A percentile compares a stretch with the other conserved stretches of the same genome.
Conservation (phyloP, 92 coral and sea anemone genomes). For the Parazoanthus swiftii region DNA sequence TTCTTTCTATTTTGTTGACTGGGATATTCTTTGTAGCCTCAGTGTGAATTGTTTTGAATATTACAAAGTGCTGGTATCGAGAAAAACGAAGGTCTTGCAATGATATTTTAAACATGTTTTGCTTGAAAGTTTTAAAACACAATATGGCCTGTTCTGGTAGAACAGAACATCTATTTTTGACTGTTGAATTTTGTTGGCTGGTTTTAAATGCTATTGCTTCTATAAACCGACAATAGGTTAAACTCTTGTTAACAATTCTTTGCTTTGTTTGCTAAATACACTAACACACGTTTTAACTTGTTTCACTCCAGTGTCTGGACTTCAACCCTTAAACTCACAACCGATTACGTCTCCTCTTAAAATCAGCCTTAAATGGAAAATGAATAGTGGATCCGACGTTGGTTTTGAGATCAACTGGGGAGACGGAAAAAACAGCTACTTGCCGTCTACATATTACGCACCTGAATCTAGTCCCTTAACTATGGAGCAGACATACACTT, state of each 20-base stretch:
- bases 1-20: no score
- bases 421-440: neutral
- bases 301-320: conserved; percentile 19
- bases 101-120: no score
- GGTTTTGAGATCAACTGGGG: conserved; percentile 36
- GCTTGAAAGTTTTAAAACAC: no score
- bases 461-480: neutral
- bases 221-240: no score
- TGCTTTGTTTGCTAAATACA: neutral
- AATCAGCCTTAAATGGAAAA: neutral
- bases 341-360: neutral
- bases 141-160: no score
- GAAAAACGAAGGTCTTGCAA: no score
- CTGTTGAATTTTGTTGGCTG: no score
- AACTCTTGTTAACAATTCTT: neutral
- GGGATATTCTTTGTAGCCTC: no score
- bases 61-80: no score
- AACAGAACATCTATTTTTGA: no score
- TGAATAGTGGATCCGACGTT: conserved; percentile 16
- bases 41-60: no score
- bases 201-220: no score
- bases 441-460: neutral
- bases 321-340: neutral
- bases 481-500: neutral
- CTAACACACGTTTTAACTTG: neutral